Evolutionary conservation across 1,140 invertebrate species (phyloP), one percentile per base, ranked within the genome.

Genomic region (Palaemon carinicauda): DNA sequence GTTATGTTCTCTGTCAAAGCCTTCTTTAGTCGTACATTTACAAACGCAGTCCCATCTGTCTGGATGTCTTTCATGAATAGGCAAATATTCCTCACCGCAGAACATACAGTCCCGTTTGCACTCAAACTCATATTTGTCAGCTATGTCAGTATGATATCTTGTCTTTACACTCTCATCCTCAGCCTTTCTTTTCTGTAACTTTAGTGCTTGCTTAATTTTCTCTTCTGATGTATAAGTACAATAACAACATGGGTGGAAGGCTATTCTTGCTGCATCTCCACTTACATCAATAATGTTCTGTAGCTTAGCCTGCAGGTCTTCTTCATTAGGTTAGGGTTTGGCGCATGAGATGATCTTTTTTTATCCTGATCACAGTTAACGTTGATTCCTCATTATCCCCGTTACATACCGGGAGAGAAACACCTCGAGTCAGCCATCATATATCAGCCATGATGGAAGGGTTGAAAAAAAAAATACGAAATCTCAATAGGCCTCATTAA

Each of bases 161-260:
- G n/a, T 69, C n/a, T 9, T 69, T n/a, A 27, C n/a, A 19, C n/a
- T 27, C n/a, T 7, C 60, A 69, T 27, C 60, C 60, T 69, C 60
- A n/a, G n/a, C n/a, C n/a, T n/a, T n/a, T n/a, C n/a, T n/a, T n/a
- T n/a, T n/a, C n/a, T n/a, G n/a, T n/a, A n/a, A n/a, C n/a, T n/a
- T n/a, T n/a, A n/a, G n/a, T n/a, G n/a, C n/a, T n/a, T n/a, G n/a
- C n/a, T n/a, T n/a, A n/a, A n/a, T n/a, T n/a, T n/a, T n/a, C n/a
- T n/a, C n/a, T n/a, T n/a, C n/a, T n/a, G n/a, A n/a, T 69, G 60
- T 69, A 21, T 69, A 69, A 69, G n/a, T 69, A 69, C 60, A 69
- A 27, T 69, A 69, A 27, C 60, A 69, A 69, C 60, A 19, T 69
- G n/a, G n/a, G 60, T 69, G 60, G 60, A 19, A 69, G 60, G n/a